A percentile compares a stretch with the other conserved stretches of the same genome.
phyloP scores from a whole-genome alignment of 2,113 vertebrate genomes.

The Chrysemys picta region DNA sequence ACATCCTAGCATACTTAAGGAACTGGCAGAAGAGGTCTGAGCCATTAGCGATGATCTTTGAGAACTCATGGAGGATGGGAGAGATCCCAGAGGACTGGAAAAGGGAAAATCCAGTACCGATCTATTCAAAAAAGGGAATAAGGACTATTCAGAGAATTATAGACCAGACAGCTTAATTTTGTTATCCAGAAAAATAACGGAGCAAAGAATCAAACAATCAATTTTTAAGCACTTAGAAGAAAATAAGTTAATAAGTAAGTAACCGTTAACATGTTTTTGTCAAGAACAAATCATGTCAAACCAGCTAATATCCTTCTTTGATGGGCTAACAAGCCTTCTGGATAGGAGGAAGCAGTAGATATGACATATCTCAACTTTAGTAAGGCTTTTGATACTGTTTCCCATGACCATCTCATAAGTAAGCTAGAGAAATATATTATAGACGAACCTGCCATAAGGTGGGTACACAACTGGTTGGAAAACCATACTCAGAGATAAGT shows the following conservation, averaged over 20 bases:
- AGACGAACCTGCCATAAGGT: background rate
- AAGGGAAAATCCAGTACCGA: background rate
- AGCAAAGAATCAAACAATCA: background rate
- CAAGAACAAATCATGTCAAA: background rate
- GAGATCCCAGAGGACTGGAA: background rate
- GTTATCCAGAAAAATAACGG: background rate
- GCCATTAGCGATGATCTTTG: background rate
- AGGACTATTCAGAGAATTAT: background rate
- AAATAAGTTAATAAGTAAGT: background rate
- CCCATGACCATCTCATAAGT: background rate
- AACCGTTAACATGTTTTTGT: background rate
- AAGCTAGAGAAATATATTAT: background rate
- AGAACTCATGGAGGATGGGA: background rate
- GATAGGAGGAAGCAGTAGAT: background rate
- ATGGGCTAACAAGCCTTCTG: background rate
- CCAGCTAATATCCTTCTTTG: background rate
- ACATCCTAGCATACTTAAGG: background rate
- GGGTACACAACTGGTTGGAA: background rate
- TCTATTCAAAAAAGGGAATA: no score
- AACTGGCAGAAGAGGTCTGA: background rate
- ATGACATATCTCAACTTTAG: background rate
- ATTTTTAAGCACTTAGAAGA: background rate
- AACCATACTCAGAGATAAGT: background rate
- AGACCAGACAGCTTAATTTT: background rate
- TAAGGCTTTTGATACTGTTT: background rate